A percentile compares a stretch with the other conserved stretches of the same genome.
These are phyloP conservation scores for Lasioglossum calceatum DNA, from an alignment of 2,888 invertebrate genomes.

Conservation along the genomic window DNA sequence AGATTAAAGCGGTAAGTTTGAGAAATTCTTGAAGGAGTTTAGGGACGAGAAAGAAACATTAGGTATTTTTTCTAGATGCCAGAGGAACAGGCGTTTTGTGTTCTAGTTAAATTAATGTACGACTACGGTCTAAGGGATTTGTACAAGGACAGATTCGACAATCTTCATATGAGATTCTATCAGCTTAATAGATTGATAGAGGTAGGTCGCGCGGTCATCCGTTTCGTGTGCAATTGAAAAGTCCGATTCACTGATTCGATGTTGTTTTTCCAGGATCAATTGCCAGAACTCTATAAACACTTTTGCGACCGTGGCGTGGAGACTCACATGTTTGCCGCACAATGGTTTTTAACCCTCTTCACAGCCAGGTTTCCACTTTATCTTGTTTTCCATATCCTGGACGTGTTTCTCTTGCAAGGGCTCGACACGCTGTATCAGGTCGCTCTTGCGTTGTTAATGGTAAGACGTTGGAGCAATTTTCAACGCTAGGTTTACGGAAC, in stretches of 20 bases:
- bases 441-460: slow-evolving; percentile 95
- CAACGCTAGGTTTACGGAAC: background rate
- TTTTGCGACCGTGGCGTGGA: slow-evolving; percentile 94
- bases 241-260: background rate
- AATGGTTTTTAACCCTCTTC: slow-evolving; percentile 99
- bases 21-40: slow-evolving; percentile 40
- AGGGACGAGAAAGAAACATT: slow-evolving; percentile 46
- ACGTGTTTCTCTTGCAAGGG: slow-evolving; percentile 97
- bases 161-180: slow-evolving; percentile 96
- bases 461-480: slow-evolving; percentile 82
- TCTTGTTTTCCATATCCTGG: slow-evolving; percentile 98
- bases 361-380: slow-evolving; percentile 99
- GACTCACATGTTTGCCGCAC: slow-evolving; percentile 99
- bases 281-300: slow-evolving; percentile 92
- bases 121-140: slow-evolving; percentile 97
- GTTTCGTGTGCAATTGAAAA: background rate
- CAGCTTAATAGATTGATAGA: slow-evolving; percentile 97
- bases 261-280: slow-evolving; percentile 88
- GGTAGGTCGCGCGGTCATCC: slow-evolving; percentile 84
- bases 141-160: slow-evolving; percentile 98
- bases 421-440: slow-evolving; percentile 98
- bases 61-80: slow-evolving; percentile 92
- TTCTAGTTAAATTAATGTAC: slow-evolving; percentile 98
- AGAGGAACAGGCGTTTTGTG: slow-evolving; percentile 99
- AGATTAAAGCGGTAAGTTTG: background rate